These are phyloP conservation scores for Verasper variegatus DNA, from an alignment of 2,113 vertebrate species.

Conservation along the genomic window DNA sequence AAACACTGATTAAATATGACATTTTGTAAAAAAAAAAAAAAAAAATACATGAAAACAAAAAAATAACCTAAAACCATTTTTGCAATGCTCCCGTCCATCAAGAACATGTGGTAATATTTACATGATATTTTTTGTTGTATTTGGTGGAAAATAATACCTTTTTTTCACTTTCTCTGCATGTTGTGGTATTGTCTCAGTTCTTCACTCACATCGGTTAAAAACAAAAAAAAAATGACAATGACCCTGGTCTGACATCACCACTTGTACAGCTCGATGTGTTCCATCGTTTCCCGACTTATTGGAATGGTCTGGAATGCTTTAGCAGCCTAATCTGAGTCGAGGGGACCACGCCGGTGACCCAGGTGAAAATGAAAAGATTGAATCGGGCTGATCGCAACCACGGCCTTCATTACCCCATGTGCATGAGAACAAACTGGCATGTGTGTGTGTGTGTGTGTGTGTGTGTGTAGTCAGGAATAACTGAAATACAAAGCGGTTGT, in stretches of 20 bases:
- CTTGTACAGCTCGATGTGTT: slow-evolving; percentile 2
- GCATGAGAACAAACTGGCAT: slow-evolving; percentile 35
- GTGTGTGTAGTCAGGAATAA: not conserved
- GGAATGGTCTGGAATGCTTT: slow-evolving; percentile 54
- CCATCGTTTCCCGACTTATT: slow-evolving; percentile 11
- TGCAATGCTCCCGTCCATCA: slow-evolving; percentile 37
- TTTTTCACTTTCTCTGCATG: slow-evolving; percentile 39
- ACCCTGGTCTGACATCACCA: slow-evolving; percentile 29
- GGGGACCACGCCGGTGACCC: slow-evolving; percentile 40
- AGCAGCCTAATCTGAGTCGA: slow-evolving; percentile 58
- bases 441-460: too few species aligned
- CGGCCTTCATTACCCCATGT: slow-evolving; percentile 61
- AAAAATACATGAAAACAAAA: slow-evolving; percentile 64
- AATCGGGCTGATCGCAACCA: slow-evolving; percentile 39
- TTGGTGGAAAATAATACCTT: slow-evolving; percentile 62
- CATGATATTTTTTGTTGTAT: slow-evolving; percentile 54
- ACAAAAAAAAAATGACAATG: slow-evolving; percentile 11
- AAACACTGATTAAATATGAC: slow-evolving; percentile 87
- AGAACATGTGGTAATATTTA: slow-evolving; percentile 66
- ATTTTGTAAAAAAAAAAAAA: slow-evolving; percentile 76
- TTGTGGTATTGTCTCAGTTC: slow-evolving; percentile 31
- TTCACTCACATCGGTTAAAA: slow-evolving; percentile 21
- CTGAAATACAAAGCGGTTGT: slow-evolving; percentile 42
- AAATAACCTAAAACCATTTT: slow-evolving; percentile 22
- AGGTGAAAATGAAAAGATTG: slow-evolving; percentile 46